A percentile compares a stretch with the other conserved stretches of the same genome.
Evolutionary conservation across 2,888 invertebrate species (phyloP).

Genomic region (Archips crataeganus): DNA sequence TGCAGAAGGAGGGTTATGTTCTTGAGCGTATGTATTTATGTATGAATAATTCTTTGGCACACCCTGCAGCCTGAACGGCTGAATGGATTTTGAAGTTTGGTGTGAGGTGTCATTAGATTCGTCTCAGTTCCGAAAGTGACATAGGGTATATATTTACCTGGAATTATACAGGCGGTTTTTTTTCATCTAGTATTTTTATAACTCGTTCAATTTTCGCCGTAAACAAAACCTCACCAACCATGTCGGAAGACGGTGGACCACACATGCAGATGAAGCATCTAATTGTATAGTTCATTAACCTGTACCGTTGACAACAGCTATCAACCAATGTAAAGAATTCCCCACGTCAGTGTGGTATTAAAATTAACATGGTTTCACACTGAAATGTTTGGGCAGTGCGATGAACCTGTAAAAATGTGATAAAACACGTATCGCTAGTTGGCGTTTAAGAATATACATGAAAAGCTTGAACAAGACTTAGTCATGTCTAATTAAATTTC

Average conservation of each 20-base stretch:
- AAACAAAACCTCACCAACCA: background rate
- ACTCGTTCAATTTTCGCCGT: slow-evolving; percentile 1
- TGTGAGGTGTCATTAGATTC: too few relatives aligned
- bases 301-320: slow-evolving; percentile 19
- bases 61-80: too few relatives aligned
- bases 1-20: too few relatives aligned
- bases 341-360: slow-evolving; percentile 11
- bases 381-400: slow-evolving; percentile 9
- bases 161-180: too few relatives aligned
- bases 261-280: slow-evolving; percentile 27
- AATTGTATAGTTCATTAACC: slow-evolving; percentile 38
- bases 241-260: slow-evolving; percentile 26
- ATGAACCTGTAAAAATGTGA: background rate
- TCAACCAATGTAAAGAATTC: slow-evolving; percentile 20
- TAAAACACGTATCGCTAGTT: background rate
- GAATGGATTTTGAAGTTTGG: too few relatives aligned
- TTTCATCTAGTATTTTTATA: too few relatives aligned
- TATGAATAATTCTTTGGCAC: too few relatives aligned
- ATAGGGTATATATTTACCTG: too few relatives aligned
- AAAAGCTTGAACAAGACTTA: too few relatives aligned
- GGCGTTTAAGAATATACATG: background rate
- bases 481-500: too few relatives aligned
- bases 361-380: slow-evolving; percentile 21
- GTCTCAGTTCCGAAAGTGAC: too few relatives aligned
- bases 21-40: too few relatives aligned